Evolutionary conservation across 1,140 invertebrate species (phyloP), one percentile per base, ranked within the genome.

Genomic region (Bicyclus anynana): DNA sequence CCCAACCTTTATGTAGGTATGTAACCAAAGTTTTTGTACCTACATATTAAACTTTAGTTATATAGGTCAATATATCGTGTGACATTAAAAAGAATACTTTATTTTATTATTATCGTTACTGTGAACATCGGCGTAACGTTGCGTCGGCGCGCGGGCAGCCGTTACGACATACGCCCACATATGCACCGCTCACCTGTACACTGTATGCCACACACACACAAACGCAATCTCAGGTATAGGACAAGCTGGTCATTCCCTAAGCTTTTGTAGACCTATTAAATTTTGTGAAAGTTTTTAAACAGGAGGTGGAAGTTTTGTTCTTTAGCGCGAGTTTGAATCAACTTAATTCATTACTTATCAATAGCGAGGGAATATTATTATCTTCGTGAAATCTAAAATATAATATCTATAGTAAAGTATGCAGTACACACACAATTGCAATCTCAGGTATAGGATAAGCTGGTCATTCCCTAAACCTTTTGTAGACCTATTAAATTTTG

Each of bases 81-180:
- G n/a, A n/a, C n/a, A n/a, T 23, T 23, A 23, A 2, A 7, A 4
- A 23, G 7, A 4, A 23, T 21, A 21, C 12, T 48, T 16, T 48
- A 10, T 16, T 5, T 40, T 40, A 40, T 17, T 40, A 38, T 40
- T n/a, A 47, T 12, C 59, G 59, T 56, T 60, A 69, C 12, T 82
- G 71, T 81, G 77, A 65, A 78, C 72, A 29, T 70, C 55, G 63
- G 77, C 74, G 69, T 69, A 76, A 71, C 70, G 66, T 67, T 75
- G 78, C 74, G 81, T 75, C 68, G 70, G 69, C 59, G 66, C 47
- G 54, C 59, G 65, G 62, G 67, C 67, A 59, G 66, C 65, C 65
- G 65, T 86, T 86, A 84, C 83, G 70, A 80, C 77, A 85, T 63
- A 86, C 82, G 59, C 78, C 67, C 63, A 85, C 79, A 75, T 20